phyloP scores from a whole-genome alignment of 2,113 vertebrate species.

The Microcebus lehilahytsara region DNA sequence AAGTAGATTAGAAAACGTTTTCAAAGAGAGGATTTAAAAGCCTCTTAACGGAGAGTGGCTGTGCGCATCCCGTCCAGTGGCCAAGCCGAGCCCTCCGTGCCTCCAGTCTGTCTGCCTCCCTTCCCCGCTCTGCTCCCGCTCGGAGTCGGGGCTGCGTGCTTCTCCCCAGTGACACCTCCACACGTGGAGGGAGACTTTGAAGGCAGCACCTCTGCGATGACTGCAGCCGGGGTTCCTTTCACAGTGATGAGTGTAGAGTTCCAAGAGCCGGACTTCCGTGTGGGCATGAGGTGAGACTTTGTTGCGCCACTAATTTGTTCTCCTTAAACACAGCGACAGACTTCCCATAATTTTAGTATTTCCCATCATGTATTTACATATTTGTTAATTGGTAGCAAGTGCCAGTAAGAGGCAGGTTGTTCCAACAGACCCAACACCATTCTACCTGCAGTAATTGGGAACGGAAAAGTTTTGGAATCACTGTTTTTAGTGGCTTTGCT shows the following conservation, averaged over 20 bases:
- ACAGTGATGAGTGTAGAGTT: no score
- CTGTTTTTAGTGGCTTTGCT: background rate
- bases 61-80: background rate
- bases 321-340: background rate
- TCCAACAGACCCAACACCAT: background rate
- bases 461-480: background rate
- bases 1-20: conserved; percentile 53
- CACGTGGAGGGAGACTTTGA: accelerated
- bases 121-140: background rate
- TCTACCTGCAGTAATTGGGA: accelerated
- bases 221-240: background rate
- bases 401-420: background rate
- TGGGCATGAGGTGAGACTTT: background rate
- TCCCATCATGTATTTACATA: background rate
- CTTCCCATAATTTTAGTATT: background rate
- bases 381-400: background rate
- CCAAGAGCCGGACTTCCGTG: no score
- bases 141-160: no score
- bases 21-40: background rate
- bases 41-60: background rate
- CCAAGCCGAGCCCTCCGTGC: accelerated
- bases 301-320: background rate
- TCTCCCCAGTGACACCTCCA: no score
- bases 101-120: background rate
- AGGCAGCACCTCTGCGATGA: accelerated